Evolutionary conservation across 2,888 invertebrate genomes (phyloP), one percentile per base, ranked within the genome.

Genomic region (Microctonus aethiopoides): DNA sequence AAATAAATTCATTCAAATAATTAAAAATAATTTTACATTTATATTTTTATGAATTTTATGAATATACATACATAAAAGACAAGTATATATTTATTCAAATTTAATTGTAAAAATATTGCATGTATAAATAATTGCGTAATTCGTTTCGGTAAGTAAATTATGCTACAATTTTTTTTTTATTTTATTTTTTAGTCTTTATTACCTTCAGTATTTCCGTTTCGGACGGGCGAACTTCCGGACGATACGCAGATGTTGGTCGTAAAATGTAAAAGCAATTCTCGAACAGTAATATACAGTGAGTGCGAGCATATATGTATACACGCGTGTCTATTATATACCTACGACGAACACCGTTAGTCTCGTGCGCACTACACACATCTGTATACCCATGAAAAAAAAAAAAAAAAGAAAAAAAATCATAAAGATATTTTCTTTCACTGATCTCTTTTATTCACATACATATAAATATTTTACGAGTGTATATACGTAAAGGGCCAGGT

Each of bases 281-380:
- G 46, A 46, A 46, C 46, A 7, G 46, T 46, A n/a, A 46, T 46
- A 20, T 46, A 46, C 22, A 22, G 54, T 54, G 24, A 2, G 22
- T 54, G 24, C 7, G 22, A 22, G 24, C 26, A 22, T 22, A 22
- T 46, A 7, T 46, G n/a, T 41, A n/a, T 56, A 16, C 32, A 29
- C 13, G 26, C 26, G 29, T 56, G 32, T 11, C 16, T 56, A 56
- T 56, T 11, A 11, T 26, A 56, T 29, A 56, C n/a, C n/a, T 68
- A 68, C 68, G 34, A 56, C 68, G 29, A 68, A 34, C 62, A 63
- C 68, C 68, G 68, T 68, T 68, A 68, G 22, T 46, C 56, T 36
- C 57, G 57, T 57, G 39, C 29, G 16, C 22, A 20, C 34, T 59
- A 36, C 26, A 34, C 36, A 46, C 26, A 62, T 29, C 29, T 5